Evolutionary conservation across 1,140 invertebrate genomes (phyloP).

Genomic region (Pseudomyrmex cubaensis): DNA sequence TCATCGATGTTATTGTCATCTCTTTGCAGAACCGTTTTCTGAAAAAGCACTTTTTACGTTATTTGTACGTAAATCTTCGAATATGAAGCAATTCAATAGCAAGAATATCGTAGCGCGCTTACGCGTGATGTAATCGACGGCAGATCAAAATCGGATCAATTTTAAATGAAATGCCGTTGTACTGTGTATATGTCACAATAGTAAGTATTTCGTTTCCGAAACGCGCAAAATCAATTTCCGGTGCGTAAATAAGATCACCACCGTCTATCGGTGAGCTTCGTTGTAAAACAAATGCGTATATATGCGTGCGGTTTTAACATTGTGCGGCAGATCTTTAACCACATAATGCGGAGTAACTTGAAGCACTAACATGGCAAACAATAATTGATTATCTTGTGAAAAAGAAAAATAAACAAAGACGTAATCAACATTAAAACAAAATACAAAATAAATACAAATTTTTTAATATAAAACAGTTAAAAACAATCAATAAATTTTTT

Average conservation of each 20-base stretch:
- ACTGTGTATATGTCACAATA: conserved; percentile 28
- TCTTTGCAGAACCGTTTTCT: not conserved
- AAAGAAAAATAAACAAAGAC: too few species aligned
- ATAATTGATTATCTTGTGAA: not conserved
- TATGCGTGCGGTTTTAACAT: conserved; percentile 22
- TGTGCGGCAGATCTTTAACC: not conserved
- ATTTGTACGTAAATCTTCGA: conserved; percentile 35
- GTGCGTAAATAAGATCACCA: conserved; percentile 40
- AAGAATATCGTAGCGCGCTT: conserved; percentile 3
- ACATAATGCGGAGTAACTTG: not conserved
- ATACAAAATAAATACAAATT: too few species aligned
- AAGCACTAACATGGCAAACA: not conserved
- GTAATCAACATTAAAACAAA: too few species aligned
- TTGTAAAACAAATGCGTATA: conserved; percentile 20
- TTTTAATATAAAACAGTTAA: too few species aligned
- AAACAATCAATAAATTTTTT: too few species aligned
- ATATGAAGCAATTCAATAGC: conserved; percentile 38
- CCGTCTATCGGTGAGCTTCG: not conserved
- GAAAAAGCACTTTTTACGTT: conserved; percentile 27
- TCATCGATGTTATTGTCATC: not conserved
- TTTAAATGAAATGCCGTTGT: conserved; percentile 23
- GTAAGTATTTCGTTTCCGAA: conserved; percentile 52
- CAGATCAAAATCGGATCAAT: conserved; percentile 48
- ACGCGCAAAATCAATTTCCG: conserved; percentile 64
- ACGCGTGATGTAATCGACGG: not conserved